phyloP scores from a whole-genome alignment of 2,113 vertebrate genomes.

The Talpa occidentalis region DNA sequence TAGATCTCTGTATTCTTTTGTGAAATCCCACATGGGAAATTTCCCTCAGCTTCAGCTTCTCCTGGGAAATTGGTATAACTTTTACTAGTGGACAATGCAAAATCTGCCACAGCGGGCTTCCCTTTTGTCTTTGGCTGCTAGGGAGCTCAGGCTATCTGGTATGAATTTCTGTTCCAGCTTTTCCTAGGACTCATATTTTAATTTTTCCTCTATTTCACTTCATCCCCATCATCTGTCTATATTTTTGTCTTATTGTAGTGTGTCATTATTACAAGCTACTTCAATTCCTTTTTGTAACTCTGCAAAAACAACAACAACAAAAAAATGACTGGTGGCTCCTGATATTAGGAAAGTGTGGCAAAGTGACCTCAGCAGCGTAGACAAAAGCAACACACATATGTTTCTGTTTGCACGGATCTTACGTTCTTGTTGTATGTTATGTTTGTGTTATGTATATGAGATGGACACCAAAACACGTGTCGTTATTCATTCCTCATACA shows the following conservation, averaged over 20 bases:
- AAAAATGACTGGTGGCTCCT: neutral
- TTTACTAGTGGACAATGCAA: neutral
- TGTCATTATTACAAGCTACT: neutral
- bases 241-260: neutral
- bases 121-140: conserved; percentile 42
- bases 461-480: neutral
- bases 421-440: no score
- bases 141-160: neutral
- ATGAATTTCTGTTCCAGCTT: conserved; percentile 37
- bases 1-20: neutral
- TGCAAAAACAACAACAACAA: neutral
- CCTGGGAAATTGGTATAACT: conserved; percentile 38
- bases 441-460: neutral
- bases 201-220: neutral
- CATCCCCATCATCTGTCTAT: neutral
- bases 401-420: neutral
- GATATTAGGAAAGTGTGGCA: neutral
- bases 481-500: neutral
- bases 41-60: conserved; percentile 27
- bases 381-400: neutral
- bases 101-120: neutral
- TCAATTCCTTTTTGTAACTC: neutral
- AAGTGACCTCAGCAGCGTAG: neutral
- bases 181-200: neutral
- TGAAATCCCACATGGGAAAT: conserved; percentile 6